Evolutionary conservation across 2,797 vertebrate species (phyloP), one percentile per base, ranked within the genome.

Genomic region (Champsocephalus gunnari): DNA sequence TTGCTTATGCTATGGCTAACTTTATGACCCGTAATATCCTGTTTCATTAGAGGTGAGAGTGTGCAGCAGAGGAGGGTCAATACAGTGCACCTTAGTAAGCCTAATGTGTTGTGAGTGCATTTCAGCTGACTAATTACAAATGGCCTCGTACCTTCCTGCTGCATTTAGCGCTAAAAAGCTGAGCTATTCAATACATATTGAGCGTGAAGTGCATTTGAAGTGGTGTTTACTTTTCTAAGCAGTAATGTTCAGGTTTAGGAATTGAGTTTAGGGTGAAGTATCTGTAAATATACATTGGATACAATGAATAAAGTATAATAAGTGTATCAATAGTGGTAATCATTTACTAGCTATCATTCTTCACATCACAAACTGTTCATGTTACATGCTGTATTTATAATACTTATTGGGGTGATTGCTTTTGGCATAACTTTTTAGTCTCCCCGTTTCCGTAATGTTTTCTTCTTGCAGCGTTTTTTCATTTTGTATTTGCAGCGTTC

Each of bases 31-130:
- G 14, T 48, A 86, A 85, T 70, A 66, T 65, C 66, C 67, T 24
- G 45, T 84, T 88, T 89, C 77, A 89, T 90, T 71, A 80, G 81
- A 84, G 50, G 71, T 66, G 70, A 76, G 70, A 74, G 76, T 65
- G 58, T 60, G 51, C 66, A 64, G 44, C 75, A 66, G 9, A 12
- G 63, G 45, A 61, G 79, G 86, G 86, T 89, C 72, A 86, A 43
- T 43, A 51, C 55, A 48, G 77, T 48, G 62, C 34, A 38, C 51
- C 45, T 47, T 13, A 45, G 32, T 43, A 13, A 66, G 12, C 47
- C 48, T 82, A 75, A 70, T 66, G 57, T 54, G 58, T 50, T 4
- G 57, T 62, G 75, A 62, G 74, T 58, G 55, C 69, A n/a, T 71
- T 58, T 48, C 34, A 76, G 47, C 43, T 66, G 17, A 67, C 58